Conservation (phyloP, 2,888 invertebrate genomes). For the Steinernema hermaphroditum region DNA sequence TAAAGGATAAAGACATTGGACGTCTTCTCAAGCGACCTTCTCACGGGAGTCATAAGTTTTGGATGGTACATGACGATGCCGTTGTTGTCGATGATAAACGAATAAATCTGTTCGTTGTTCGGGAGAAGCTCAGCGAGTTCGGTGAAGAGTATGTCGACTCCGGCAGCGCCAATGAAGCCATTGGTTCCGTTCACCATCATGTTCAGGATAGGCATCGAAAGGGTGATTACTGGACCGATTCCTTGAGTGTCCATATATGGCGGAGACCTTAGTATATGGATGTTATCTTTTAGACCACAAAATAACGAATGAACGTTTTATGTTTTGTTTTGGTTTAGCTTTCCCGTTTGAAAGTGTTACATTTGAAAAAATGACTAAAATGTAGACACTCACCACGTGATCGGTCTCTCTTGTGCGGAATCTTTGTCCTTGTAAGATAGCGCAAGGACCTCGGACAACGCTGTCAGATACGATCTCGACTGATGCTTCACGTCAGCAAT, state of each 20-base stretch:
- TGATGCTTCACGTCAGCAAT: slow-evolving; percentile 61
- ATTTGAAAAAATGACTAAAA: too few relatives aligned
- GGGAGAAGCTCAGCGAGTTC: slow-evolving; percentile 33
- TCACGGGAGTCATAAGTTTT: slow-evolving; percentile 52
- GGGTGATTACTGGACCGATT: slow-evolving; percentile 53
- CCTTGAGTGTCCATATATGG: slow-evolving; percentile 64
- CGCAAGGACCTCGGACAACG: slow-evolving; percentile 48
- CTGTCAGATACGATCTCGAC: slow-evolving; percentile 54
- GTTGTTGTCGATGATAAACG: slow-evolving; percentile 63
- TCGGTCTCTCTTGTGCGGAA: slow-evolving; percentile 45
- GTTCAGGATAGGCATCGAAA: slow-evolving; percentile 58
- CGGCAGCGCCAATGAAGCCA: slow-evolving; percentile 49
- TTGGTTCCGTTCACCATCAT: slow-evolving; percentile 35
- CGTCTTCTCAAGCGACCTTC: background rate
- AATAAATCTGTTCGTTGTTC: slow-evolving; percentile 51
- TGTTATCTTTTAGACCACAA: background rate
- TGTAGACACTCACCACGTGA: slow-evolving; percentile 53
- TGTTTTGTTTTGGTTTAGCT: too few relatives aligned
- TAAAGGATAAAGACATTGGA: slow-evolving; percentile 37
- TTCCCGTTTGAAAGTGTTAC: too few relatives aligned
- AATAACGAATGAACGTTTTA: background rate
- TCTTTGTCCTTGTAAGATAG: slow-evolving; percentile 37
- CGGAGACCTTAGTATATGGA: slow-evolving; percentile 46
- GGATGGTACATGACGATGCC: slow-evolving; percentile 64
- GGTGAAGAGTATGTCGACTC: slow-evolving; percentile 41